Evolutionary conservation across 2,113 vertebrate species (phyloP), one percentile per base, ranked within the genome.

Genomic region (Tylochromis polylepis): DNA sequence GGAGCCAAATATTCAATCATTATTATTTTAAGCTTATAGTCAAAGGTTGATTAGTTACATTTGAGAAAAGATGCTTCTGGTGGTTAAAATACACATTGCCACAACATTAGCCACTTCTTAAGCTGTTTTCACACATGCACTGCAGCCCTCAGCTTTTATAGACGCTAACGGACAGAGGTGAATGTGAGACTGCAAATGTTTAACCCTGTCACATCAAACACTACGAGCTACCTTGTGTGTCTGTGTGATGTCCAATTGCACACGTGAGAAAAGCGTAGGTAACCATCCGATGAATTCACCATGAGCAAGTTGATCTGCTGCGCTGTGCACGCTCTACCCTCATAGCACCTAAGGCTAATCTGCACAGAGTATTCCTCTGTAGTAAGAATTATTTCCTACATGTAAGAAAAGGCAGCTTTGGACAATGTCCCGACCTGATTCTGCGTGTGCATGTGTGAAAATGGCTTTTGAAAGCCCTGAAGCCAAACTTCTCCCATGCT

Each of bases 401-500:
- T 75, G 5, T 77, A 51, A 53, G 11, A 51, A 77, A 77, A 77
- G 72, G 27, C 72, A 53, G 43, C 27, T 77, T 77, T 31, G 46
- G 72, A 53, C 46, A 53, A 34, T 53, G 16, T 31, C 46, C 70
- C 2, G 18, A 53, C 72, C 72, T 31, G 46, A 77, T 77, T 53
- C 72, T 53, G 18, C 31, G 0, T 0, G 18, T 1, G 29, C 27
- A 77, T 18, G 11, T 77, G 72, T 77, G 72, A 77, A 77, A 77
- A 77, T 77, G 46, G 18, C 72, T 34, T 34, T 53, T 34, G 6
- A 53, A 77, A 77, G 72, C 72, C 72, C 72, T 77, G 27, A n/a
- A 77, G 72, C 72, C 46, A 77, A 77, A 77, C 72, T 77, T 77
- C 72, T 77, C 72, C 72, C 53, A 36, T n/a, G 31, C 15, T 53